Conservation (phyloP, 2,113 vertebrate species). For the Lophochroa leadbeateri region DNA sequence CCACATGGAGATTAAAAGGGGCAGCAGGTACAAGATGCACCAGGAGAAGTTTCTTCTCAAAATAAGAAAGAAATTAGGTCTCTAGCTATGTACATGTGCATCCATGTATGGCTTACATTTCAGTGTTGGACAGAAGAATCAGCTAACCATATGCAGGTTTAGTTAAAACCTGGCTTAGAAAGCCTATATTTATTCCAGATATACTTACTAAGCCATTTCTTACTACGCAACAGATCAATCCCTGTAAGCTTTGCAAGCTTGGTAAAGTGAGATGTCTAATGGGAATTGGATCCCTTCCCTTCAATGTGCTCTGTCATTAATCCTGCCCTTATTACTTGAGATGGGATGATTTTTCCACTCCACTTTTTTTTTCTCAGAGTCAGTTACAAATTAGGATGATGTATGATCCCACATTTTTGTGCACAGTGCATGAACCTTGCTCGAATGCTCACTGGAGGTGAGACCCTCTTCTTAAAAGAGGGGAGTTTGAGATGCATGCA, state of each 20-base stretch:
- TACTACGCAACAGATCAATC: background rate
- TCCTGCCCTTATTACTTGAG: background rate
- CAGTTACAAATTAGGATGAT: background rate
- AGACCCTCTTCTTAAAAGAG: background rate
- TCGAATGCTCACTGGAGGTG: background rate
- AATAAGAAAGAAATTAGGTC: background rate
- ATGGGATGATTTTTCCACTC: background rate
- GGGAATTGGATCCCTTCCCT: background rate
- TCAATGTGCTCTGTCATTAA: background rate
- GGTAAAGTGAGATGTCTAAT: background rate
- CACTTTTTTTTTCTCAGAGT: background rate
- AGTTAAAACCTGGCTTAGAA: background rate
- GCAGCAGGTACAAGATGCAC: background rate
- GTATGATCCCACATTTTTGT: background rate
- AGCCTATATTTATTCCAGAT: background rate
- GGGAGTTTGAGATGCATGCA: background rate
- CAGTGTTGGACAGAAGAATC: fast-evolving
- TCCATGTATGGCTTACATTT: background rate
- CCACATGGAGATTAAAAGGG: background rate
- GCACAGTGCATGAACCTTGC: background rate
- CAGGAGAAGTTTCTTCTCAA: background rate
- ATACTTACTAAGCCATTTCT: background rate
- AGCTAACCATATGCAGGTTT: background rate
- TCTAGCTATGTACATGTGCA: background rate
- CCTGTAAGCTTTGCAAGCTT: background rate